Conservation (phyloP, 2,888 invertebrate genomes). For the Meteorus cinctellus region DNA sequence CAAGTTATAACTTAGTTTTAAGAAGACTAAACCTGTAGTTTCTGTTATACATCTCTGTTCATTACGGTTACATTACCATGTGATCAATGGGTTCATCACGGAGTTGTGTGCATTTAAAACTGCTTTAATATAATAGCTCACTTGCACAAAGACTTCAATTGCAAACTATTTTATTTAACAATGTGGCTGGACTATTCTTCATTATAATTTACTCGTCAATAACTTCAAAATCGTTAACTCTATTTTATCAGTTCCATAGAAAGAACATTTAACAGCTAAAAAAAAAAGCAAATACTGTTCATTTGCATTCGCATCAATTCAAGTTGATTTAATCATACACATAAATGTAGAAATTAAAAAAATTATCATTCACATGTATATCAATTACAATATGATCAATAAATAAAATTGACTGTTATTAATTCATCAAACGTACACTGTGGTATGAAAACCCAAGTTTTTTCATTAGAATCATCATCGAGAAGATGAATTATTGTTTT, state of each 20-base stretch:
- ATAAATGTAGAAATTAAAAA: not conserved
- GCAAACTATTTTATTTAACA: conserved; percentile 35
- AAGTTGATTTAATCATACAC: not conserved
- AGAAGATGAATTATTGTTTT: not conserved
- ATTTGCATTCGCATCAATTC: not conserved
- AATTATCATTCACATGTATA: not conserved
- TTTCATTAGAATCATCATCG: not conserved
- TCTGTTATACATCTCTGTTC: conserved; percentile 53
- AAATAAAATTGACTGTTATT: conserved; percentile 17
- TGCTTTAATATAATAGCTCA: conserved; percentile 37
- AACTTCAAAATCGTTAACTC: not conserved
- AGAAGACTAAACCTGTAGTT: conserved; percentile 35
- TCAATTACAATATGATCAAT: not conserved
- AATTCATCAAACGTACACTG: not conserved
- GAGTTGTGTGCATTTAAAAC: conserved; percentile 32
- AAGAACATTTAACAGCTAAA: not conserved
- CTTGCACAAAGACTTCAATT: conserved; percentile 27
- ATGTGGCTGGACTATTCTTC: conserved; percentile 42
- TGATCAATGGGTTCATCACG: conserved; percentile 52
- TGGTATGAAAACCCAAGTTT: not conserved
- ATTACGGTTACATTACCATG: conserved; percentile 56
- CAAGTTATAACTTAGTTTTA: conserved; percentile 29
- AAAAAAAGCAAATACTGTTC: not conserved
- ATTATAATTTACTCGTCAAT: conserved; percentile 25
- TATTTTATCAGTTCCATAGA: not conserved